Percentiles rank a stretch among this genome's conserved stretches.
Evolutionary conservation across 2,888 invertebrate genomes (phyloP).

Genomic region (Melieria picta): DNA sequence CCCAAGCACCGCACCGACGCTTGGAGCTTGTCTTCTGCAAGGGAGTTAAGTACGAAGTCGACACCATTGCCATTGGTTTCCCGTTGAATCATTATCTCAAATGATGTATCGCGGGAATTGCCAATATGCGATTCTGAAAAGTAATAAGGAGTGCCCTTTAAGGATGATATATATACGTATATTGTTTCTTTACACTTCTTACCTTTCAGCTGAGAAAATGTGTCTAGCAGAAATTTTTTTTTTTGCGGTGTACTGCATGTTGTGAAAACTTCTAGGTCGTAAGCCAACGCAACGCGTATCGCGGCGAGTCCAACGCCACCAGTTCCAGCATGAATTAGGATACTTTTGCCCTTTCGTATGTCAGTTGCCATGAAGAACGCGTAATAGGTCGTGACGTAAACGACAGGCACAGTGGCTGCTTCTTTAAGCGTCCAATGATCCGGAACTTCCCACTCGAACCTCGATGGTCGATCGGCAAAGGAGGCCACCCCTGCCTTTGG

Average conservation of each 20-base stretch:
- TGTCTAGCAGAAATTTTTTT: conserved; percentile 71
- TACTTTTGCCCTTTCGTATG: conserved; percentile 62
- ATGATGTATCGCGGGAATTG: conserved; percentile 86
- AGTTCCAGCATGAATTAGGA: conserved; percentile 72
- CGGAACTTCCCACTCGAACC: conserved; percentile 75
- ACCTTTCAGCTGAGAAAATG: conserved; percentile 70
- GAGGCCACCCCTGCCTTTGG: conserved; percentile 69
- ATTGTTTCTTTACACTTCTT: conserved; percentile 3
- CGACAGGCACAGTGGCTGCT: conserved; percentile 83
- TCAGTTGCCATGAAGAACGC: conserved; percentile 64
- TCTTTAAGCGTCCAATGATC: conserved; percentile 78
- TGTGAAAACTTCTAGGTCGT: conserved; percentile 75
- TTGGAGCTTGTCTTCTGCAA: conserved; percentile 90
- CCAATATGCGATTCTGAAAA: conserved; percentile 74
- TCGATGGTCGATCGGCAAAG: conserved; percentile 52
- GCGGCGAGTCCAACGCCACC: conserved; percentile 84
- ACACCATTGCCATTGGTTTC: conserved; percentile 89
- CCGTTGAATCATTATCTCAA: conserved; percentile 84
- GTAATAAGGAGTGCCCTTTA: not conserved
- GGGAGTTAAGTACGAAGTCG: conserved; percentile 89
- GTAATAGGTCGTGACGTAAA: conserved; percentile 76
- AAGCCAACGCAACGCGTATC: conserved; percentile 75
- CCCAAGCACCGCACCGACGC: conserved; percentile 75
- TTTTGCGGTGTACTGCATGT: conserved; percentile 77
- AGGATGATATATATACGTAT: not conserved